Percentiles rank a stretch among this genome's conserved stretches.
phyloP scores from a whole-genome alignment of 2,888 invertebrate genomes.

The Strigamia crassipes region DNA sequence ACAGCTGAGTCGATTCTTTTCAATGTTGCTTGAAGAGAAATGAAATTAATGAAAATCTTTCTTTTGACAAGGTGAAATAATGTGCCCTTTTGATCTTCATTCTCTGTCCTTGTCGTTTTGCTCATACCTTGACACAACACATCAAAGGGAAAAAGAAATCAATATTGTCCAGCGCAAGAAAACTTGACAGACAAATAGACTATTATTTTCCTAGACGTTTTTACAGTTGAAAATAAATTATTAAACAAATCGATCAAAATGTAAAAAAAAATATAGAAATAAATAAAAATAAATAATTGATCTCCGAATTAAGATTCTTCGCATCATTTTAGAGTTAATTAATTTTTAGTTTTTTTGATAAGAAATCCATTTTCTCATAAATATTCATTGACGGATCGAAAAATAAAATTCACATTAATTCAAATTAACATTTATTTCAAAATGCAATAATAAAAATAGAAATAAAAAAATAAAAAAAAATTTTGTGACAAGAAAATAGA shows the following conservation, averaged over 20 bases:
- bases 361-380: neutral
- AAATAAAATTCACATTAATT: neutral
- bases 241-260: neutral
- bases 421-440: neutral
- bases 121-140: neutral
- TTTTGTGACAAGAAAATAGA: neutral
- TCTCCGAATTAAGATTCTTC: neutral
- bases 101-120: neutral
- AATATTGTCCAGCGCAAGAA: neutral
- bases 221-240: neutral
- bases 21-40: neutral
- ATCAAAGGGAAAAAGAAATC: neutral
- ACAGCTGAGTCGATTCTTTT: neutral
- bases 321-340: neutral
- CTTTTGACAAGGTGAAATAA: neutral
- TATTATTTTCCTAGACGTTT: neutral
- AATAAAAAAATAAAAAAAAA: neutral
- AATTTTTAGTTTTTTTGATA: neutral
- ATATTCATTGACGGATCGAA: neutral
- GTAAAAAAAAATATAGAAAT: neutral
- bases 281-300: neutral
- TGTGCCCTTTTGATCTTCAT: neutral
- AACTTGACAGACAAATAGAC: neutral
- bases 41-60: neutral
- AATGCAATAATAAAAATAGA: neutral